Base-by-base conservation (phyloP, 2,797 vertebrate genomes). In the Allobates femoralis region DNA sequence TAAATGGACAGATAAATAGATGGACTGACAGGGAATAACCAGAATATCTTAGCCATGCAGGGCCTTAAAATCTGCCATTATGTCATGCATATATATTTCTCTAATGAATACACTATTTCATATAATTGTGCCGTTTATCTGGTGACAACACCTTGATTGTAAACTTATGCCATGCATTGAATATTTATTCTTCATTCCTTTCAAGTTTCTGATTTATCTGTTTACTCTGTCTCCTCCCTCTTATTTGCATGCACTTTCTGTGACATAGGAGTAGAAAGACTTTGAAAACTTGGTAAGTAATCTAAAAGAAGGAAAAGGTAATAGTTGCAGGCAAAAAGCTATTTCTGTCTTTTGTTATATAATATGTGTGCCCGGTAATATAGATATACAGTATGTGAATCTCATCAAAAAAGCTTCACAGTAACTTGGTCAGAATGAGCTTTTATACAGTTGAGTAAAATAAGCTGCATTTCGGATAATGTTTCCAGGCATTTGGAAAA, bases 231-330 rank as follows among this genome's bases (percentile, higher is more conserved):
- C 50, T 81, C 60, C 62, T 55, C 50, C 50, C 12, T 81, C 41
- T 81, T 16, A 53, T 69, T 81, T 81, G 18, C 62, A 69, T 81
- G 62, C 62, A 69, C 23, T 81, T 50, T 46, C 18, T 67, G 0
- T 69, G 50, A 21, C 26, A 34, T 69, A 69, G 79, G 46, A 81
- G 14, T 15, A 51, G n/a, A 66, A 28, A 66, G n/a, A 69, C 19
- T 73, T 21, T 67, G 26, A 69, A 15, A 23, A n/a, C 14, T 67
- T 16, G 79, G 79, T 81, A 67, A 51, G 79, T 81, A 55, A 37
- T 53, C 23, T 23, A 62, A 46, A 62, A 55, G 14, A 34, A 32
- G 55, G 15, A 75, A 19, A 10, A 15, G 10, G 14, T 46, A 75
- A 18, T n/a, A 21, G 21, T 8, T 37, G 66, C 32, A 21, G 32